Evolutionary conservation across 2,113 vertebrate species (phyloP).

Genomic region (Prolemur simus): DNA sequence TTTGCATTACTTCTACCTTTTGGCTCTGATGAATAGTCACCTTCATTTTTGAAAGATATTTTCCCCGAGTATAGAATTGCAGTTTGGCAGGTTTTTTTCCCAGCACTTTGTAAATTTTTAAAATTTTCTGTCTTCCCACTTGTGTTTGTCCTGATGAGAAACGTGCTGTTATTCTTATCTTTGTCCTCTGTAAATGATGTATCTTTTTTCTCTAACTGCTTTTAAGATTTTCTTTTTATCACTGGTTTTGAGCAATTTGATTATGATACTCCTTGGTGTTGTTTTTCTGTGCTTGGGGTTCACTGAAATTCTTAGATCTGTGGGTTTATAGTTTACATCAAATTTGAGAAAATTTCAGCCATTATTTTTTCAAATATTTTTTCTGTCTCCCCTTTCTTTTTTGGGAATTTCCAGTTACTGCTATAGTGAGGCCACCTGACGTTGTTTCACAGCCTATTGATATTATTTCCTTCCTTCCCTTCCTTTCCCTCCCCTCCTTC

Average conservation of each 20-base stretch:
- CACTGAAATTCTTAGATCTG: background rate
- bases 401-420: background rate
- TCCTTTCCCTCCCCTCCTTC: background rate
- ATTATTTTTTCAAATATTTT: background rate
- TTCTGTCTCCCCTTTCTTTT: background rate
- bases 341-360: background rate
- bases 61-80: background rate
- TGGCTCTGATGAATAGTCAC: background rate
- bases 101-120: background rate
- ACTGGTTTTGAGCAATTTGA: background rate
- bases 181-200: background rate
- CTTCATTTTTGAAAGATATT: background rate
- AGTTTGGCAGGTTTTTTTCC: background rate
- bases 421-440: background rate
- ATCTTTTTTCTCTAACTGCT: background rate
- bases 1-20: background rate
- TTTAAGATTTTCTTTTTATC: slow-evolving; percentile 15
- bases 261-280: background rate
- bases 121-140: background rate
- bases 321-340: background rate
- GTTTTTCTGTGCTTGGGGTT: background rate
- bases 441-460: background rate
- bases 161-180: background rate
- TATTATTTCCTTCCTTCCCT: background rate
- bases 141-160: background rate